phyloP scores from a whole-genome alignment of 2,113 vertebrate species.

The Enhydra lutris region DNA sequence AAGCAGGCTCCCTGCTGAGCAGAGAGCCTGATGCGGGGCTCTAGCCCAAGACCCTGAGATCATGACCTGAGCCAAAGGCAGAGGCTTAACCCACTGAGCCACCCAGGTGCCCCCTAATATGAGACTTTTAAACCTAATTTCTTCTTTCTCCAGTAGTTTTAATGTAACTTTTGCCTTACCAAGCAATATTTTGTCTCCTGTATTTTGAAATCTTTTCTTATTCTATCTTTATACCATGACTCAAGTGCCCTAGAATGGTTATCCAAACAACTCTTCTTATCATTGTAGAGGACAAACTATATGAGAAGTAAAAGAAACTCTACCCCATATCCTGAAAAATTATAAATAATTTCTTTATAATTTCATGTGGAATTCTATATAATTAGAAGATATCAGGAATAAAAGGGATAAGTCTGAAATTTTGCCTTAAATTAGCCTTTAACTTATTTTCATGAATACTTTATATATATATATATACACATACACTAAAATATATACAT shows the following conservation, averaged over 20 bases:
- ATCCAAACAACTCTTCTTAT: not conserved
- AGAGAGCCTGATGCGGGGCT: too few species aligned
- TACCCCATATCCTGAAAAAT: not conserved
- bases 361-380: not conserved
- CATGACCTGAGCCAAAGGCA: too few species aligned
- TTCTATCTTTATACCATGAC: not conserved
- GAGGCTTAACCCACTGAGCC: too few species aligned
- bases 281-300: not conserved
- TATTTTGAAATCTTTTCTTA: not conserved
- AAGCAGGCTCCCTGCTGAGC: too few species aligned
- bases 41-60: too few species aligned
- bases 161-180: not conserved
- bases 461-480: not conserved
- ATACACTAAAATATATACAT: too few species aligned
- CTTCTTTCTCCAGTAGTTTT: not conserved
- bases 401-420: not conserved
- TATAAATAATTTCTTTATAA: not conserved
- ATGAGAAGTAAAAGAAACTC: not conserved
- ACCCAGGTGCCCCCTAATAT: not conserved
- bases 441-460: not conserved
- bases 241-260: not conserved
- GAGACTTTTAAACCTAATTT: not conserved
- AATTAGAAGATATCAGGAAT: not conserved
- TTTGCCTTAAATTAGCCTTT: constrained; percentile 16
- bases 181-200: not conserved